Evolutionary conservation across 92 coral and sea anemone species (phyloP), one percentile per base, ranked within the genome.

Genomic region (Phymanthus crucifer): DNA sequence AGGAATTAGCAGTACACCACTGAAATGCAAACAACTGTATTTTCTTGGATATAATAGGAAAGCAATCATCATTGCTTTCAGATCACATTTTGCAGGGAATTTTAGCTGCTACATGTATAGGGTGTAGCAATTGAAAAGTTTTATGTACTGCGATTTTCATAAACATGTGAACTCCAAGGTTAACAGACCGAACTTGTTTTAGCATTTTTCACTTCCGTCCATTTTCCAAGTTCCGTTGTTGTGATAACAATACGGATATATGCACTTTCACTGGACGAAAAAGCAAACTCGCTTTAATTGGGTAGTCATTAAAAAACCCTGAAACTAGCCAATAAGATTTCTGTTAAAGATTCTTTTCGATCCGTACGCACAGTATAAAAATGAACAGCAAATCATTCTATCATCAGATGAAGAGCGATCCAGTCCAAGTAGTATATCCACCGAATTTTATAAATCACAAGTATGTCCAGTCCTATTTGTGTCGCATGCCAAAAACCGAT

Each of bases 251-350:
- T 2, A 45, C 13, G 50, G 50, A 45, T 45, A 45, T 45, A 45
- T 17, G 50, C 10, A 17, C 10, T 45, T 45, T 45, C 50, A 45
- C 50, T 9, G 50, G 50, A 16, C 14, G 50, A 7, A 43, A 7
- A 43, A 9, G 14, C 50, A 11, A 9, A 11, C 50, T 45, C 16
- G 50, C 50, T 45, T 45, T 45, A 43, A 45, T 45, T 45, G 50
- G 50, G 50, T 17, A 45, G 50, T 45, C 50, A 45, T 11, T 17
- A 45, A 45, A 45, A 1, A 45, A 17, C 10, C 10, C 10, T 45
- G 4, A 45, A 45, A 45, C 50, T 45, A 45, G 50, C 50, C 32
- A 47, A 69, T 76, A 32, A 76, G 80, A 54, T 70, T 70, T 26
- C 18, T 32, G 3, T 2, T 70, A 17, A 6, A 70, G 43, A 31